phyloP scores from a whole-genome alignment of 2,888 invertebrate species.

The Aleiodes alternator region DNA sequence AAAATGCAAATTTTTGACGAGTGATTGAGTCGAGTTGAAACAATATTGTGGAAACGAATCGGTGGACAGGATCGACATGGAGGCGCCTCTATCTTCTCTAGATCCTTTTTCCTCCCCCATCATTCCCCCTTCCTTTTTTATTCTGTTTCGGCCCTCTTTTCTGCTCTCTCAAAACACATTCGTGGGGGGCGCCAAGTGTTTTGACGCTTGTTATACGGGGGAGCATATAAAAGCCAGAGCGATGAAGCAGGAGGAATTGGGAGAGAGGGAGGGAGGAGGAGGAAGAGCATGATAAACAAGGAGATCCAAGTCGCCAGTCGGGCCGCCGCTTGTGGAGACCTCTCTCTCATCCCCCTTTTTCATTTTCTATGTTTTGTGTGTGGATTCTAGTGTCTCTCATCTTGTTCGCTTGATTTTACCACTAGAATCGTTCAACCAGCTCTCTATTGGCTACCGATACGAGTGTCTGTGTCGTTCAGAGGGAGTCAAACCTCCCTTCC shows the following conservation, averaged over 20 bases:
- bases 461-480: constrained; percentile 7
- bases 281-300: constrained; percentile 52
- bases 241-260: constrained; percentile 24
- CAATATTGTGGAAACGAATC: constrained; percentile 32
- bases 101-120: neutral
- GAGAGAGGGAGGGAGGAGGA: constrained; percentile 18
- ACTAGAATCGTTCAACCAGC: constrained; percentile 31
- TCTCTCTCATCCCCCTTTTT: constrained; percentile 15
- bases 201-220: constrained; percentile 48
- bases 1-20: neutral
- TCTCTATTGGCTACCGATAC: constrained; percentile 29
- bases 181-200: constrained; percentile 56
- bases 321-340: constrained; percentile 33
- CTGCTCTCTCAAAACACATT: constrained; percentile 27
- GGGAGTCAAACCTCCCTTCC: neutral
- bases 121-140: neutral
- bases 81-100: constrained; percentile 35
- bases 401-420: neutral
- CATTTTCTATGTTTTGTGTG: neutral
- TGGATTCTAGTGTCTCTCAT: neutral
- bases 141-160: neutral
- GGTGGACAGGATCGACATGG: constrained; percentile 41
- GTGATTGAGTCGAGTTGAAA: constrained; percentile 37
- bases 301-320: constrained; percentile 51
- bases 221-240: constrained; percentile 16